Evolutionary conservation across 2,888 invertebrate species (phyloP), one percentile per base, ranked within the genome.

Genomic region (Agriotes lineatus): DNA sequence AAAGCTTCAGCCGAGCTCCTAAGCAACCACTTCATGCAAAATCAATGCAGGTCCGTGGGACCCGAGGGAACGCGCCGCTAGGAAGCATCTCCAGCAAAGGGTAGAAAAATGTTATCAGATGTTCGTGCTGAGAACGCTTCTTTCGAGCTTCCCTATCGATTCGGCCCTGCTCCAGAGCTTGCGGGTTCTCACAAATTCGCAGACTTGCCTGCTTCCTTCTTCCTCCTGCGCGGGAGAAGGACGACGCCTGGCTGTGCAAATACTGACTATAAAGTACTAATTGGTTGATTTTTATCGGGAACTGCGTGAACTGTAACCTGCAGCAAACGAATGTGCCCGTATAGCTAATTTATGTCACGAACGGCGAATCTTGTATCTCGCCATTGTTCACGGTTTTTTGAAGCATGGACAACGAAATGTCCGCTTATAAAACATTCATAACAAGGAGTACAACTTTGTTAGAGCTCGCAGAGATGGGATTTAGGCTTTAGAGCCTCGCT

Each of bases 221-320:
- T 20, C 20, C n/a, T 44, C 6, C 4, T 12, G 22, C 22, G 22
- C 14, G 20, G 50, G 25, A 1, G 22, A 57, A 18, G 59, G 54
- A 50, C 25, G 39, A 52, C 10, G 22, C 14, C 20, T 16, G 37
- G 18, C 16, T 39, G 37, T 50, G 12, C 18, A 35, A 5, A 22
- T 22, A 45, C 30, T 73, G 79, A 76, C 79, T 76, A 80, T 81
- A 82, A 82, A 81, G 79, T 78, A 80, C 81, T 82, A 82, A 82
- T 82, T 82, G 82, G 82, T 79, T 80, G 82, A 81, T 82, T 81
- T 81, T 80, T 81, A 82, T 82, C 82, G 73, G 18, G 75, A 65
- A 77, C 79, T 81, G 81, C 80, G 80, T 82, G 82, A 82, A 82
- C 80, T 81, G 80, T 79, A 81, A 80, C 79, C 81, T 74, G 74